Base-by-base conservation (phyloP, 2,113 vertebrate species). In the Anolis carolinensis region DNA sequence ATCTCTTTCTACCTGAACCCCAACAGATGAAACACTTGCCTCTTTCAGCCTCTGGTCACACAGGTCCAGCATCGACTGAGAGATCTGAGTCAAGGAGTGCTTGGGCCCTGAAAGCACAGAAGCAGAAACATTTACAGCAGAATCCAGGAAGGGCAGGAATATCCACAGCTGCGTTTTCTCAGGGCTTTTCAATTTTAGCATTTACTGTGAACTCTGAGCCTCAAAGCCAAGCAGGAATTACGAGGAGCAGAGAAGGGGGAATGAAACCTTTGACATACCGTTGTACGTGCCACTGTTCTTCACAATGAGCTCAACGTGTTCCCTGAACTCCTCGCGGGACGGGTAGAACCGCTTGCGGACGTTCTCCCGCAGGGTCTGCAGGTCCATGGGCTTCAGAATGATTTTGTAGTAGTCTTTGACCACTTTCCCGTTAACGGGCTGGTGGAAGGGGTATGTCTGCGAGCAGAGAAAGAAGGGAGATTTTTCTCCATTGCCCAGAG, bases 361-460 rank as follows among this genome's bases (percentile, higher is more conserved):
- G 0, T 99, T 99, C 92, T 99, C 98, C 70, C 98, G 96, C 82
- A 99, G 96, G 0, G 98, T 99, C 94, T 99, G 98, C 82, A 99
- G 95, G 93, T 99, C 98, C 99, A 99, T 99, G 9, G 99, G 99
- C 63, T 98, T 96, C 1, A 97, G 98, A 88, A 99, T 99, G 83
- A 99, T 99, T 95, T 99, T 99, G 21, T 99, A 99, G 92, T 99
- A 99, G 93, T 99, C 98, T 91, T 99, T 99, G 85, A 99, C 98
- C 72, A 99, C 97, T 92, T 99, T 99, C 65, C 97, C 97, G 79
- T 99, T 99, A 48, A 99, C 99, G 8, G 99, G 98, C 1, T 98
- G 98, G 90, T 99, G 98, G 82, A 99, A 99, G 2, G 98, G 98
- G 81, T 99, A 99, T 0, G 98, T 99, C 99, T 99, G 90, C 75